Conservation (phyloP, 2,797 vertebrate species). For the Tolypeutes matacus region DNA sequence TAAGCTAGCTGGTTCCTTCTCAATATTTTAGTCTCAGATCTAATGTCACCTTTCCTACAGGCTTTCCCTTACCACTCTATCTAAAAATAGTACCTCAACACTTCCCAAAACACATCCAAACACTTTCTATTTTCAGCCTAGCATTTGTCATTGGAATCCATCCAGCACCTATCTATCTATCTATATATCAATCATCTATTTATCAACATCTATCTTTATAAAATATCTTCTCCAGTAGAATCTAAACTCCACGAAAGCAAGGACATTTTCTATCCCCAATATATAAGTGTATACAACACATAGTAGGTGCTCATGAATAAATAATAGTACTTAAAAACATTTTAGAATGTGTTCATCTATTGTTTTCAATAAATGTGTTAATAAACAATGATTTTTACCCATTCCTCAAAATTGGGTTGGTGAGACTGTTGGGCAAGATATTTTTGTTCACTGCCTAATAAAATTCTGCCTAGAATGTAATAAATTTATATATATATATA, state of each 20-base stretch:
- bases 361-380: constrained; percentile 4
- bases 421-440: constrained; percentile 52
- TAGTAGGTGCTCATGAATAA: neutral
- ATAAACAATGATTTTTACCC: constrained; percentile 29
- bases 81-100: neutral
- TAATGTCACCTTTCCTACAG: neutral
- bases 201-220: constrained; percentile 24
- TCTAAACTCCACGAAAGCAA: neutral
- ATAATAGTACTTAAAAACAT: constrained; percentile 27
- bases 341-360: neutral
- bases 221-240: neutral
- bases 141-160: neutral
- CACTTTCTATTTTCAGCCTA: neutral
- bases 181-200: neutral
- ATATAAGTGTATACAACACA: neutral
- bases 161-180: neutral
- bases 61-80: neutral
- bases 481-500: neutral
- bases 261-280: neutral
- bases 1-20: neutral
- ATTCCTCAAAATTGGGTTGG: constrained; percentile 37
- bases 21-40: neutral
- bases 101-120: neutral
- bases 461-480: constrained; percentile 48
- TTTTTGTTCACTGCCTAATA: constrained; percentile 61